Conservation (phyloP, 1,140 invertebrate species). For the Bathynomus jamesi region DNA sequence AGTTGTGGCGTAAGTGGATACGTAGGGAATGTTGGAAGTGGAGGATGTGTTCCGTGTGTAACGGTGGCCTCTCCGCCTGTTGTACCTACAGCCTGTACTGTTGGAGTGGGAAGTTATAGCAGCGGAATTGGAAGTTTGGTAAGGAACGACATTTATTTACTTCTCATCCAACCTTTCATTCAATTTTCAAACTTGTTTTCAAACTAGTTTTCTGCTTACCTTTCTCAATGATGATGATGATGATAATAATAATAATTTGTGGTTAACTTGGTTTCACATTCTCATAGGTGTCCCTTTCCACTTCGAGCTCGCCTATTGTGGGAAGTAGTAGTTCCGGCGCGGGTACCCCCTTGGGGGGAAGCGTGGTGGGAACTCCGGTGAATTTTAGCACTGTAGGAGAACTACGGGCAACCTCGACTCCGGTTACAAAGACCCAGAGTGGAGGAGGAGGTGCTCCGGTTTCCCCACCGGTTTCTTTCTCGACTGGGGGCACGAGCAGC, state of each 20-base stretch:
- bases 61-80: not conserved
- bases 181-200: too few species aligned
- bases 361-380: not conserved
- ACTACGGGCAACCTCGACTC: not conserved
- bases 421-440: not conserved
- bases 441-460: not conserved
- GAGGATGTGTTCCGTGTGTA: not conserved
- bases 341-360: not conserved
- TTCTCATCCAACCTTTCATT: too few species aligned
- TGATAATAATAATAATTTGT: too few species aligned
- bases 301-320: too few species aligned
- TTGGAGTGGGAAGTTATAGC: not conserved
- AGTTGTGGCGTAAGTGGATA: not conserved
- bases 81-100: not conserved
- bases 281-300: too few species aligned
- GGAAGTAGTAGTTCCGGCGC: not conserved
- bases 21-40: not conserved
- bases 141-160: too few species aligned
- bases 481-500: not conserved
- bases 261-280: too few species aligned
- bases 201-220: too few species aligned
- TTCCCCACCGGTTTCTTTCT: not conserved
- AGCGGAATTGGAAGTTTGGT: not conserved
- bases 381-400: not conserved
- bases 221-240: too few species aligned